Conservation (phyloP, 2,888 invertebrate genomes). For the Tortrix viridana region DNA sequence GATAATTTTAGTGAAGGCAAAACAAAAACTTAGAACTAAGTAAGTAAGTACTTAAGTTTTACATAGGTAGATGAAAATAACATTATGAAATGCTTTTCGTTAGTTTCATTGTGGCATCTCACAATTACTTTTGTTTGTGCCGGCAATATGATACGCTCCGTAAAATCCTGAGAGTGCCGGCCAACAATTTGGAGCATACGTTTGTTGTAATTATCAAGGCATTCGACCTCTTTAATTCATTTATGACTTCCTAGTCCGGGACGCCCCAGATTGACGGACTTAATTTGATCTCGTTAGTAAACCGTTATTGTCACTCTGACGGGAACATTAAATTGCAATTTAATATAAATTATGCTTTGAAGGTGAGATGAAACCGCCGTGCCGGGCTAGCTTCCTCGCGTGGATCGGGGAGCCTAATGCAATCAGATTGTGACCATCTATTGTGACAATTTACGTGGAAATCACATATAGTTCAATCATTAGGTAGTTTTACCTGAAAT, state of each 20-base stretch:
- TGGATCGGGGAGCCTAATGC: conserved; percentile 57
- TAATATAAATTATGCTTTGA: conserved; percentile 28
- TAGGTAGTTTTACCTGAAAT: too few relatives aligned
- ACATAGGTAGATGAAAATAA: too few relatives aligned
- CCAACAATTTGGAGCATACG: conserved; percentile 2
- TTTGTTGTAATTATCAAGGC: conserved; percentile 1
- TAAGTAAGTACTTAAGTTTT: too few relatives aligned
- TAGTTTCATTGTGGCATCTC: neutral
- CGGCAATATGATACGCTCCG: neutral
- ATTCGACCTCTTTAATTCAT: conserved; percentile 4
- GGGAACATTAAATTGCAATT: conserved; percentile 30
- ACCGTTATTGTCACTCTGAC: conserved; percentile 20
- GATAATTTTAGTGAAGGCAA: neutral
- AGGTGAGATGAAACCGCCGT: conserved; percentile 22
- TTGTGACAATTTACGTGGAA: conserved; percentile 64
- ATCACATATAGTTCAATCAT: too few relatives aligned
- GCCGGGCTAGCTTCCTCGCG: conserved; percentile 47
- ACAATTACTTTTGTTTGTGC: neutral
- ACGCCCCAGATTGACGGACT: conserved; percentile 9
- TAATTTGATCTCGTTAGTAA: conserved; percentile 20
- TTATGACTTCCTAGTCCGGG: neutral
- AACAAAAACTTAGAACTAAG: too few relatives aligned
- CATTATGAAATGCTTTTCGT: neutral
- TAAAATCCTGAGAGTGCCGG: neutral
- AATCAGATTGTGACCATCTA: conserved; percentile 60